phyloP scores from a whole-genome alignment of 2,797 vertebrate genomes.

The Muraenolepis orangiensis region DNA sequence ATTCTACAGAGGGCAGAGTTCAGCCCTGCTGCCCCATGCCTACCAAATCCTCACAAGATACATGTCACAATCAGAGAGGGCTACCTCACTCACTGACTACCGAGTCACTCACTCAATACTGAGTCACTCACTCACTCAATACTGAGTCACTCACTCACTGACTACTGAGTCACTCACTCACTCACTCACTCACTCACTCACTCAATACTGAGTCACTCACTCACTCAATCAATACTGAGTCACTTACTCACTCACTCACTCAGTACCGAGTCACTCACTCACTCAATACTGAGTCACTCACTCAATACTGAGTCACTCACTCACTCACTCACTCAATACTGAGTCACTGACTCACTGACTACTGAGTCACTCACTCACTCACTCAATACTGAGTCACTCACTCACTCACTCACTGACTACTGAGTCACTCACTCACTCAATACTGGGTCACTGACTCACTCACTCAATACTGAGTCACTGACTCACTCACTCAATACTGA shows the following conservation, averaged over 20 bases:
- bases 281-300: not conserved
- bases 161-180: conserved; percentile 14
- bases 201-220: conserved; percentile 3
- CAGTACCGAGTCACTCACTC: not conserved
- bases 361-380: conserved; percentile 10
- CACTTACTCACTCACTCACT: conserved; percentile 12
- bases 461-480: no score
- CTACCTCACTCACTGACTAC: conserved; percentile 6
- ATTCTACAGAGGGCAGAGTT: conserved; percentile 43
- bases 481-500: no score
- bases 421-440: no score
- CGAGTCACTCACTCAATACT: not conserved
- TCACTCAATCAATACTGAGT: not conserved
- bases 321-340: conserved; percentile 1
- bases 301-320: conserved; percentile 14
- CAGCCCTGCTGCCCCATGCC: not conserved
- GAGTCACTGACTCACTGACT: not conserved
- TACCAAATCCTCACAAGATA: not conserved
- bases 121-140: no score
- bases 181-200: conserved; percentile 14
- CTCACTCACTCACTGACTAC: not conserved
- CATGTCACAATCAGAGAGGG: not conserved
- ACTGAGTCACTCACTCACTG: not conserved
- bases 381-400: not conserved
- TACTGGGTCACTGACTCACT: no score